These are phyloP conservation scores for Solea solea DNA, from an alignment of 2,113 vertebrate species.

Conservation along the genomic window DNA sequence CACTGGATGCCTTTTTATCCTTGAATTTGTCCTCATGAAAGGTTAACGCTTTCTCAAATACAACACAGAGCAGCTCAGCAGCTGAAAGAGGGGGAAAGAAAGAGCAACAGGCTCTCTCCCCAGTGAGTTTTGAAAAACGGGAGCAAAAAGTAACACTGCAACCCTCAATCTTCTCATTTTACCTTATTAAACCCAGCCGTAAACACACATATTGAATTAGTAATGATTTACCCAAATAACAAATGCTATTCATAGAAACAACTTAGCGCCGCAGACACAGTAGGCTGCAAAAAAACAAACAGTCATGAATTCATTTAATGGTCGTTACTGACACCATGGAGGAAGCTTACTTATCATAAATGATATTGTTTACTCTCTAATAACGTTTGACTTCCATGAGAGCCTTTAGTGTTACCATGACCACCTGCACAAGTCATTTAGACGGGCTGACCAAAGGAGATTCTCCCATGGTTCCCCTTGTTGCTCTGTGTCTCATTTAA, in stretches of 20 bases:
- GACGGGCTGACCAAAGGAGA: constrained; percentile 27
- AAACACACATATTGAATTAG: constrained; percentile 3
- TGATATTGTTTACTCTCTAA: constrained; percentile 49
- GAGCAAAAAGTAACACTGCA: constrained; percentile 7
- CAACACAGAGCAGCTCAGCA: constrained; percentile 45
- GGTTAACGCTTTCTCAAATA: constrained; percentile 50
- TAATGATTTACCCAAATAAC: constrained; percentile 23
- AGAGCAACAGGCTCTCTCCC: constrained; percentile 23
- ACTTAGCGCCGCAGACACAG: constrained; percentile 4
- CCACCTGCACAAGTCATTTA: constrained; percentile 53
- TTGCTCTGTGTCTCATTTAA: constrained; percentile 46
- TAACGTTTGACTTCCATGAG: constrained; percentile 44
- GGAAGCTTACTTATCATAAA: constrained; percentile 26
- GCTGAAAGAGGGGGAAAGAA: constrained; percentile 5
- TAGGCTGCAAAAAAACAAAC: constrained; percentile 11
- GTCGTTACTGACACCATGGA: constrained; percentile 37
- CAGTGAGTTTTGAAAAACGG: constrained; percentile 22
- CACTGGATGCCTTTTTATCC: constrained; percentile 32
- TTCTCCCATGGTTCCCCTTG: constrained; percentile 27
- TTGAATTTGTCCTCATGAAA: constrained; percentile 65
- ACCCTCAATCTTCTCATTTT: neutral
- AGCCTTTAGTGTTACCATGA: constrained; percentile 41
- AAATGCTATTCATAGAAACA: constrained; percentile 9
- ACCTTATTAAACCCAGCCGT: constrained; percentile 18
- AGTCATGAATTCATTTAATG: constrained; percentile 21